phyloP scores from a whole-genome alignment of 2,888 invertebrate genomes.

The Sphaerophoria rueppellii region DNA sequence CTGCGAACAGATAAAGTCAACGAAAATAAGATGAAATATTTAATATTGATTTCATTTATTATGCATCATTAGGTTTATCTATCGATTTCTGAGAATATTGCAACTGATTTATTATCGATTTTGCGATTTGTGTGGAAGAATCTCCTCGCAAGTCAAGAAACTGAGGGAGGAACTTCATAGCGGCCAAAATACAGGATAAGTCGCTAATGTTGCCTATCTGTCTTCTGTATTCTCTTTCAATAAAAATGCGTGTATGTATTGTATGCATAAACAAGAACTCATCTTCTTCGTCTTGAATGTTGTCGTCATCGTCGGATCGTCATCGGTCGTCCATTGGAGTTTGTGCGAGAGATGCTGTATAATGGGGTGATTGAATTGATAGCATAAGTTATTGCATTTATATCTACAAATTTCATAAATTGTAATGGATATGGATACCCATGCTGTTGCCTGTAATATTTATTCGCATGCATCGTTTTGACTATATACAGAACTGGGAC shows the following conservation, averaged over 20 bases:
- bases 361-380: slow-evolving; percentile 54
- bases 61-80: slow-evolving; percentile 70
- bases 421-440: slow-evolving; percentile 22
- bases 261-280: no score
- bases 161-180: slow-evolving; percentile 13
- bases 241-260: no score
- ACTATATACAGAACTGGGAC: slow-evolving; percentile 1
- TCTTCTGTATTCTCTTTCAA: slow-evolving; percentile 45
- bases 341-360: slow-evolving; percentile 20
- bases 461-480: slow-evolving; percentile 27
- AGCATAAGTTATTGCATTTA: slow-evolving; percentile 58
- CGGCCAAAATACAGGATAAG: slow-evolving; percentile 43
- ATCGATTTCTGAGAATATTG: slow-evolving; percentile 56
- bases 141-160: neutral
- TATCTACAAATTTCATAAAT: slow-evolving; percentile 49
- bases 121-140: neutral
- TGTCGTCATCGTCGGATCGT: no score
- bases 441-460: slow-evolving; percentile 37
- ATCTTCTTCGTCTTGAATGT: no score
- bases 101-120: slow-evolving; percentile 58
- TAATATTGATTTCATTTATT: slow-evolving; percentile 70
- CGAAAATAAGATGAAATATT: slow-evolving; percentile 68
- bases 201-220: slow-evolving; percentile 46
- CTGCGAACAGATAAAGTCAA: slow-evolving; percentile 44
- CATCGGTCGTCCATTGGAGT: slow-evolving; percentile 32